Percentiles rank a stretch among this genome's conserved stretches.
Evolutionary conservation across 1,140 invertebrate species (phyloP).

Genomic region (Halictus rubicundus): DNA sequence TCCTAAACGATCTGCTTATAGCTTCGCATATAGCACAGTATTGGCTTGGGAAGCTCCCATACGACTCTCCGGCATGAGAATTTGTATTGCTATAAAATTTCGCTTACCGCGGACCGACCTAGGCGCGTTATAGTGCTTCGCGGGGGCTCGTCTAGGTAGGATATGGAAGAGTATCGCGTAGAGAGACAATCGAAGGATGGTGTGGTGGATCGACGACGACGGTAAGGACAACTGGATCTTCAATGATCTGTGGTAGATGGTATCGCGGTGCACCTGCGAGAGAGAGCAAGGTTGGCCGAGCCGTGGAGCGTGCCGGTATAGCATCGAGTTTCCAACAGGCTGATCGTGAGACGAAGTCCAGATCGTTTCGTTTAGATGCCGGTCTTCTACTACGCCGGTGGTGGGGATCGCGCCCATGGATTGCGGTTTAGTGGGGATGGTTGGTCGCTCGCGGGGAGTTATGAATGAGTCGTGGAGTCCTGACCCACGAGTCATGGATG

Average conservation of each 20-base stretch:
- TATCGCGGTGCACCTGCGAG: constrained; percentile 33
- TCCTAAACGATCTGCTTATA: too few species aligned
- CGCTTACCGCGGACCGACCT: too few species aligned
- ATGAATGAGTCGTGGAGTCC: constrained; percentile 76
- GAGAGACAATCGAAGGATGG: neutral
- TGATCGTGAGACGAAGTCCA: constrained; percentile 44
- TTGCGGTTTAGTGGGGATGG: constrained; percentile 52
- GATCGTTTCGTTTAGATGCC: constrained; percentile 47
- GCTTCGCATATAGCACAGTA: too few species aligned
- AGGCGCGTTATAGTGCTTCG: too few species aligned
- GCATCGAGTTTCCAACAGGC: constrained; percentile 26
- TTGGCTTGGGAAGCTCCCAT: too few species aligned
- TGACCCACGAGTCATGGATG: constrained; percentile 42
- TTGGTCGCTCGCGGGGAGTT: constrained; percentile 70
- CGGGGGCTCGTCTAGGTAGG: too few species aligned
- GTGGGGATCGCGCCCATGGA: constrained; percentile 51
- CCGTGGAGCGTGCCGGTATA: constrained; percentile 29
- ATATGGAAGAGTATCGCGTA: too few species aligned
- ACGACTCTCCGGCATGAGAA: too few species aligned
- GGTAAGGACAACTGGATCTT: neutral
- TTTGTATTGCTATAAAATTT: too few species aligned
- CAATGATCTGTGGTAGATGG: constrained; percentile 26
- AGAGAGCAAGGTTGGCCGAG: neutral
- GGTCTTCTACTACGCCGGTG: constrained; percentile 43
- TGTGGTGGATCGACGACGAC: neutral